phyloP scores from a whole-genome alignment of 2,888 invertebrate species.

The Aspidiotus rigidus region DNA sequence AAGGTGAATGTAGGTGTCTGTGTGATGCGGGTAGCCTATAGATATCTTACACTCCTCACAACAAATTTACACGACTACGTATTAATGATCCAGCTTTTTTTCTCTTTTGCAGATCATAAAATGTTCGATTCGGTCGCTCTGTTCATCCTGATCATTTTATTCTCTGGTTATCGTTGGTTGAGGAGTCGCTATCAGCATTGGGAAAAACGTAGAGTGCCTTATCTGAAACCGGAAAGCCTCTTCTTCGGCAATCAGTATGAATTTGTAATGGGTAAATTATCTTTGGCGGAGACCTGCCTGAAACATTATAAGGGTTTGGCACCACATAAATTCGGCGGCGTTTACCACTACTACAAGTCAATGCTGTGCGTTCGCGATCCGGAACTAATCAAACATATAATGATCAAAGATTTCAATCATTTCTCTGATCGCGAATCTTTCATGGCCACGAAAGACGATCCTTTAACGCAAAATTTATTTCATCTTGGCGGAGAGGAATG shows the following conservation, averaged over 20 bases:
- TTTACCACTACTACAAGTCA: conserved; percentile 47
- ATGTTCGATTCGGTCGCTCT: too few relatives aligned
- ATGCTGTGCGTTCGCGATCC: conserved; percentile 45
- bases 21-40: too few relatives aligned
- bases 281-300: conserved; percentile 12
- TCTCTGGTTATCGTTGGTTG: conserved; percentile 9
- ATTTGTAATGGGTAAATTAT: conserved; percentile 2
- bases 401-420: conserved; percentile 46
- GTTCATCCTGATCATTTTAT: background rate
- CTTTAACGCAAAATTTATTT: conserved; percentile 43
- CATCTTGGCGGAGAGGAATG: conserved; percentile 47
- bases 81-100: too few relatives aligned
- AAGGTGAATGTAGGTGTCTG: too few relatives aligned
- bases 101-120: too few relatives aligned
- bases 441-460: conserved; percentile 41
- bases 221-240: conserved; percentile 13
- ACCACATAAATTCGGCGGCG: conserved; percentile 43
- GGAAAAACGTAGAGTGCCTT: conserved; percentile 18
- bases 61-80: too few relatives aligned
- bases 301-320: conserved; percentile 17
- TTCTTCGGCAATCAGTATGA: conserved; percentile 24
- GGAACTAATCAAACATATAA: conserved; percentile 45
- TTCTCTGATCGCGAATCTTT: conserved; percentile 45
- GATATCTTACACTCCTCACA: too few relatives aligned
- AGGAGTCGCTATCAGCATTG: conserved; percentile 18